These are phyloP conservation scores for Branchipolynoe longqiensis DNA, from an alignment of 2,888 invertebrate genomes.

Conservation along the genomic window DNA sequence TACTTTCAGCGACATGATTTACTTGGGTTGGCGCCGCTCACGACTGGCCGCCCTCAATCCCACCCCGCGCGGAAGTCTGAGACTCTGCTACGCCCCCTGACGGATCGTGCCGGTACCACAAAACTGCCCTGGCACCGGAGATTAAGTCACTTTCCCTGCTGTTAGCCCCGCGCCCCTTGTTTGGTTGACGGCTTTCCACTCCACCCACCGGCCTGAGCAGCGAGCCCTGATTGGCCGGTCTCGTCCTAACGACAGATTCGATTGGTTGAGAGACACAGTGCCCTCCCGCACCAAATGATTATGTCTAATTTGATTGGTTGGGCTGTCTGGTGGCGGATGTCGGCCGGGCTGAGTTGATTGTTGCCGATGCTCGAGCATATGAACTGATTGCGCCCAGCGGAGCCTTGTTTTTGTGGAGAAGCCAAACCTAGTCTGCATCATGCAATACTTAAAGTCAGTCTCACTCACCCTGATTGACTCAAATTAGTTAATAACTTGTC, in stretches of 20 bases:
- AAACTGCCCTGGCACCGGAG: neutral
- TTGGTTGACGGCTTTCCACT: slow-evolving; percentile 15
- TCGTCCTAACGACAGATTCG: neutral
- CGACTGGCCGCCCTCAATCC: neutral
- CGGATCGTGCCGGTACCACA: neutral
- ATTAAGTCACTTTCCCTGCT: slow-evolving; percentile 21
- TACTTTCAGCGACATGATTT: too few relatives aligned
- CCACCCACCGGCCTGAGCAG: neutral
- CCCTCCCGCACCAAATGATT: neutral
- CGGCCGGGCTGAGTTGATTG: too few relatives aligned
- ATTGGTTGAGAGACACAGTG: neutral
- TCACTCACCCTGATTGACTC: too few relatives aligned
- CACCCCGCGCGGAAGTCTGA: neutral
- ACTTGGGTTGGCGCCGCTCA: neutral
- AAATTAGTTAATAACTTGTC: too few relatives aligned
- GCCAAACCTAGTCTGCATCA: too few relatives aligned
- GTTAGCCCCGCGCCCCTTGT: neutral
- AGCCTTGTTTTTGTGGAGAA: too few relatives aligned
- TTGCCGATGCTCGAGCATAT: too few relatives aligned
- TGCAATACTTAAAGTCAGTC: too few relatives aligned
- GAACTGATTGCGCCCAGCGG: too few relatives aligned
- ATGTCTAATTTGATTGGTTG: slow-evolving; percentile 43
- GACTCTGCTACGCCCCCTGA: neutral
- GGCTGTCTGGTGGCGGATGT: neutral
- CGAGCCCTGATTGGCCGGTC: slow-evolving; percentile 18